Percentiles rank a stretch among this genome's conserved stretches.
These are phyloP conservation scores for Phaenicophaeus curvirostris DNA, from an alignment of 2,797 vertebrate genomes.

Conservation along the genomic window DNA sequence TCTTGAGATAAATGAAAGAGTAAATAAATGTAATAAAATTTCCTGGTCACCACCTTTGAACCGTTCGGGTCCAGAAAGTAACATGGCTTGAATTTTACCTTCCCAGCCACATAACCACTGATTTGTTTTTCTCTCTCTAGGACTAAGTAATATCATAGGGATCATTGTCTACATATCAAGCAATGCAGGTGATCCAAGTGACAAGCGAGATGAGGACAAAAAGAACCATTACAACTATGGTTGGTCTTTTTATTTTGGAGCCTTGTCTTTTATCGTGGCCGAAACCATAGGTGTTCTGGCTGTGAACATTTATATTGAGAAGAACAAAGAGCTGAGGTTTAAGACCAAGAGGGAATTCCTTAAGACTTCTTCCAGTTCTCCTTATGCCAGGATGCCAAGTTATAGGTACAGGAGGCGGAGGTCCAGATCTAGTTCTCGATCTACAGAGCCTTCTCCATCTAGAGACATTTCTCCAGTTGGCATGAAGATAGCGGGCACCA, in stretches of 20 bases:
- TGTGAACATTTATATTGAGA: slow-evolving; percentile 97
- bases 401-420: slow-evolving; percentile 88
- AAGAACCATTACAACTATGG: slow-evolving; percentile 95
- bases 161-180: slow-evolving; percentile 99
- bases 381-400: slow-evolving; percentile 93
- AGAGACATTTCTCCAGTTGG: slow-evolving; percentile 88
- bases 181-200: slow-evolving; percentile 93
- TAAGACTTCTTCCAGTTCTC: slow-evolving; percentile 86
- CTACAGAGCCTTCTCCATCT: slow-evolving; percentile 88
- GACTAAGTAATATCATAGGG: slow-evolving; percentile 97
- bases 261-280: slow-evolving; percentile 94
- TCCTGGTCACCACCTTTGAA: not conserved
- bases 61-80: not conserved
- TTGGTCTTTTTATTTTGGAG: slow-evolving; percentile 98
- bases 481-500: slow-evolving; percentile 84
- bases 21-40: not conserved
- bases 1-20: not conserved
- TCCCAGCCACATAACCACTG: not conserved
- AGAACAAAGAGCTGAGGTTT: slow-evolving; percentile 91
- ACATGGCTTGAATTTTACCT: not conserved
- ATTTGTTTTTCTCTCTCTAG: slow-evolving; percentile 70
- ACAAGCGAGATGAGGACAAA: slow-evolving; percentile 95
- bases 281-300: slow-evolving; percentile 94
- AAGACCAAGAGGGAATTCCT: slow-evolving; percentile 86
- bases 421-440: slow-evolving; percentile 91